A percentile compares a stretch with the other conserved stretches of the same genome.
These are phyloP conservation scores for Myotis myotis DNA, from an alignment of 2,797 vertebrate genomes.

Conservation along the genomic window DNA sequence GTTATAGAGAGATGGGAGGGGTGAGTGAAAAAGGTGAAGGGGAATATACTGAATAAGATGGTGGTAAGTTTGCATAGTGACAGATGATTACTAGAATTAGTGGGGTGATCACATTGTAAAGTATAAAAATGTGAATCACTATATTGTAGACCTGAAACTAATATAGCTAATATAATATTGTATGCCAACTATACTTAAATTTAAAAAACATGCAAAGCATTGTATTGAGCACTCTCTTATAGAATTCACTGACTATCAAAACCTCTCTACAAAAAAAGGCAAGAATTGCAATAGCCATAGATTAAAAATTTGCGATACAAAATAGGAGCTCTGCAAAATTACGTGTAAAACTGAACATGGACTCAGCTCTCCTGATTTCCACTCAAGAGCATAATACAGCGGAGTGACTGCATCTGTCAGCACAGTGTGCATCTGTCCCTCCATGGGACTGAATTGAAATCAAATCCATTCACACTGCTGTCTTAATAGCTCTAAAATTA, in stretches of 20 bases:
- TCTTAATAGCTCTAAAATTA: constrained; percentile 57
- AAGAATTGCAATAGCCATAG: background rate
- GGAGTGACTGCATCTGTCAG: background rate
- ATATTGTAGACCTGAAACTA: background rate
- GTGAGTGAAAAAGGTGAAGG: background rate
- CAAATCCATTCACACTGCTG: constrained; percentile 34
- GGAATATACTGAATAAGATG: background rate
- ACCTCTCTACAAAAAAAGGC: background rate
- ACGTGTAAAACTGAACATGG: background rate
- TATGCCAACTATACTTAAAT: background rate
- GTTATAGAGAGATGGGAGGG: background rate
- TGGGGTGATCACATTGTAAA: background rate
- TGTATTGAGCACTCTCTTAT: background rate
- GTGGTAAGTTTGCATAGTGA: background rate
- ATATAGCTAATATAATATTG: background rate
- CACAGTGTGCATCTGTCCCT: background rate
- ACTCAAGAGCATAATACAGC: background rate
- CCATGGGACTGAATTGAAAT: constrained; percentile 26
- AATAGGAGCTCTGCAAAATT: background rate
- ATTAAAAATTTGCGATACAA: background rate
- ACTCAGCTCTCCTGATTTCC: background rate
- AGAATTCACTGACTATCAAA: constrained; percentile 2
- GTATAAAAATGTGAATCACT: background rate
- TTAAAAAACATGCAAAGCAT: background rate
- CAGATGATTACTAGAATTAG: background rate